These are phyloP conservation scores for Microplitis deprimator DNA, from an alignment of 2,888 invertebrate species.

Conservation along the genomic window DNA sequence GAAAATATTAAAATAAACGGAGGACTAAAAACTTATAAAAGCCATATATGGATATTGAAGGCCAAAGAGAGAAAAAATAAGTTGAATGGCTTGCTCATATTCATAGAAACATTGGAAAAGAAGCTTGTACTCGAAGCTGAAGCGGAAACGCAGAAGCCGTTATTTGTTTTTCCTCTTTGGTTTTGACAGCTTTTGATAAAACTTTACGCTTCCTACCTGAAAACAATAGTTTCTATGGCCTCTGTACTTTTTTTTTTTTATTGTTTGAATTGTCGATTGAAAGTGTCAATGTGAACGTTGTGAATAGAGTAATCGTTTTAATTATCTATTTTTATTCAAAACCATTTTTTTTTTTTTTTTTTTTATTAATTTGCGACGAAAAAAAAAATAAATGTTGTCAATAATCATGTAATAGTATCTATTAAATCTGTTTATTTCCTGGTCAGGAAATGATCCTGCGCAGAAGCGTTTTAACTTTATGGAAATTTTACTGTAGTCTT, in stretches of 20 bases:
- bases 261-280: neutral
- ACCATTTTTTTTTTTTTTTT: neutral
- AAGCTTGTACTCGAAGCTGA: neutral
- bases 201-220: neutral
- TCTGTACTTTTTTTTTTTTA: neutral
- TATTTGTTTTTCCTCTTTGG: neutral
- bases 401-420: too few relatives aligned
- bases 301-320: neutral
- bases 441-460: too few relatives aligned
- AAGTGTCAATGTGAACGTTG: neutral
- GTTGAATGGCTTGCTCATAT: neutral
- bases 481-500: too few relatives aligned
- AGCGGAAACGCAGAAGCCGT: neutral
- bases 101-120: neutral
- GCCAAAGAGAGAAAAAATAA: neutral
- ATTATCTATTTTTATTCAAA: neutral
- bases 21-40: neutral
- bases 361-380: neutral
- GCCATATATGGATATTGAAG: neutral
- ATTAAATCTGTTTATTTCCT: too few relatives aligned
- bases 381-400: neutral
- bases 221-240: neutral
- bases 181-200: slow-evolving; percentile 1
- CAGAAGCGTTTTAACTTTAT: too few relatives aligned
- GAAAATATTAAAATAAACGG: neutral